A percentile compares a stretch with the other conserved stretches of the same genome.
These are phyloP conservation scores for Cerceris ruficornis DNA, from an alignment of 2,888 invertebrate species.

Conservation along the genomic window DNA sequence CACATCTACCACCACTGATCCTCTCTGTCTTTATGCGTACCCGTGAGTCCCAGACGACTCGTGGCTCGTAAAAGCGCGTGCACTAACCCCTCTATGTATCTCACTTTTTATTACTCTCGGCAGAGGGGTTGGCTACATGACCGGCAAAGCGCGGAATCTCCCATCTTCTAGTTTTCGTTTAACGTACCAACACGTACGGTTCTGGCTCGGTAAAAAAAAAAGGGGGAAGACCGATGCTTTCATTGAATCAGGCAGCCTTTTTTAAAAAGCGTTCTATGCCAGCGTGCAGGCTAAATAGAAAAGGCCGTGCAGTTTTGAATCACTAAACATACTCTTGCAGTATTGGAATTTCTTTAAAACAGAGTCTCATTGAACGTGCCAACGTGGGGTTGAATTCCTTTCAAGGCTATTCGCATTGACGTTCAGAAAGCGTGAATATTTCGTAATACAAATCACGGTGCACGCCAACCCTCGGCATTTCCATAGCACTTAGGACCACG, in stretches of 20 bases:
- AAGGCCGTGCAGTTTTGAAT: conserved; percentile 34
- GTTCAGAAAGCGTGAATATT: conserved; percentile 12
- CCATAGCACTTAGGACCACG: conserved; percentile 6
- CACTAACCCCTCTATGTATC: background rate
- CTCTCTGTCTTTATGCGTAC: conserved; percentile 11
- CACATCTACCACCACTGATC: conserved; percentile 18
- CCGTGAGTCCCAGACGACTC: conserved; percentile 4
- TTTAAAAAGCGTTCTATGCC: conserved; percentile 26
- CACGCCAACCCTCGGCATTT: background rate
- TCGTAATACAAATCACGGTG: conserved; percentile 22
- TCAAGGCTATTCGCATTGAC: conserved; percentile 22
- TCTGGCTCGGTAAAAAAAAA: conserved; percentile 5
- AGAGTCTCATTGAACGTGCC: conserved; percentile 34
- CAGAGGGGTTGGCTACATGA: conserved; percentile 26
- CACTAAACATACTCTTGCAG: conserved; percentile 36
- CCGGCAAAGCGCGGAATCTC: conserved; percentile 35
- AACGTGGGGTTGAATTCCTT: conserved; percentile 23
- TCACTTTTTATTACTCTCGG: conserved; percentile 41
- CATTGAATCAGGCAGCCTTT: conserved; percentile 30
- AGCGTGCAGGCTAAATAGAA: conserved; percentile 38
- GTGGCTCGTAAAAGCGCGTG: conserved; percentile 10
- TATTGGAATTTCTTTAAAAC: conserved; percentile 47
- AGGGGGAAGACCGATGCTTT: conserved; percentile 23
- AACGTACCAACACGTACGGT: conserved; percentile 7
- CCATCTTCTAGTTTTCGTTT: conserved; percentile 29